Conservation (phyloP, 2,797 vertebrate genomes). For the Craterocephalus amniculus region DNA sequence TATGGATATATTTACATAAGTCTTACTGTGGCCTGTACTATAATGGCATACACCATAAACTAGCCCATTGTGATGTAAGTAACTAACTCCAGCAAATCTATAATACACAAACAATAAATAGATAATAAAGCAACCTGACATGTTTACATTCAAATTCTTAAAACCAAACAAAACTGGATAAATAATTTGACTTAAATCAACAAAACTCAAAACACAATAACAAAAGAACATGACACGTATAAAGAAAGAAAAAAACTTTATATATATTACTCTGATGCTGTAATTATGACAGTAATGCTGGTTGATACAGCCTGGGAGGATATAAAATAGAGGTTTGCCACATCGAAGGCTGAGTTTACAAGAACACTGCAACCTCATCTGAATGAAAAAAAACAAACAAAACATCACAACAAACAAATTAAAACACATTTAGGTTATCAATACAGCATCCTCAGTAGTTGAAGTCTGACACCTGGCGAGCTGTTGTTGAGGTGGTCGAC, state of each 20-base stretch:
- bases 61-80: constrained; percentile 40
- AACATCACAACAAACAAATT: constrained; percentile 35
- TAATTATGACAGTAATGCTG: constrained; percentile 46
- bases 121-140: constrained; percentile 35
- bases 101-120: constrained; percentile 66
- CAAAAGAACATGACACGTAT: constrained; percentile 64
- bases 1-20: constrained; percentile 73
- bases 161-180: constrained; percentile 67
- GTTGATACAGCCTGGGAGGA: constrained; percentile 46
- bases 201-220: constrained; percentile 51
- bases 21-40: constrained; percentile 42
- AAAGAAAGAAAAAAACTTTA: constrained; percentile 52
- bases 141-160: constrained; percentile 63
- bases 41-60: constrained; percentile 24
- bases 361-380: constrained; percentile 64
- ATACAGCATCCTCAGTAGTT: constrained; percentile 57
- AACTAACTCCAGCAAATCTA: constrained; percentile 40
- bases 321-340: constrained; percentile 39
- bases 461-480: constrained; percentile 49
- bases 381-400: constrained; percentile 28
- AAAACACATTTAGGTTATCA: constrained; percentile 37
- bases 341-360: constrained; percentile 42
- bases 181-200: constrained; percentile 62
- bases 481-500: constrained; percentile 24
- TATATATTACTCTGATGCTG: constrained; percentile 69